Conservation (phyloP, 1,140 invertebrate species). For the Coelopa frigida region DNA sequence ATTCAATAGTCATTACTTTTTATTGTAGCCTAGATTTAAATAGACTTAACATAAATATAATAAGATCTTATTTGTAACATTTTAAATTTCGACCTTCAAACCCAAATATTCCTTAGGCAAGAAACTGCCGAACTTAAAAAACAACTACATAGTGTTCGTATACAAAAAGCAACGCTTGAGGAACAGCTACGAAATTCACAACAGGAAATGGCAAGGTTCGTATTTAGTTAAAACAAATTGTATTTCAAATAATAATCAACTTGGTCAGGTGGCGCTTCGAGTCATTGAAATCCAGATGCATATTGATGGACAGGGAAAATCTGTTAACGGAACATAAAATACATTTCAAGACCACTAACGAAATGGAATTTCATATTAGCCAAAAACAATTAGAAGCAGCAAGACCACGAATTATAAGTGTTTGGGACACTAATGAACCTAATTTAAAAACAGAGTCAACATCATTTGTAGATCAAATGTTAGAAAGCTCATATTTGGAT, state of each 20-base stretch:
- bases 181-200: slow-evolving; percentile 33
- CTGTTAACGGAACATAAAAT: slow-evolving; percentile 36
- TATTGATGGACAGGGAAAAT: slow-evolving; percentile 39
- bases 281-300: slow-evolving; percentile 38
- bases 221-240: background rate
- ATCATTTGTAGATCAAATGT: too few species aligned
- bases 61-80: too few species aligned
- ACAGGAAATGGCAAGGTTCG: slow-evolving; percentile 35
- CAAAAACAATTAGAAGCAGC: slow-evolving; percentile 26
- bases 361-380: slow-evolving; percentile 33
- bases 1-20: slow-evolving; percentile 1
- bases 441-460: too few species aligned
- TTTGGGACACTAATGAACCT: background rate
- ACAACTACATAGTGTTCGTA: slow-evolving; percentile 29
- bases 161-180: slow-evolving; percentile 38
- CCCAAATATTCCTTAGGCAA: slow-evolving; percentile 28
- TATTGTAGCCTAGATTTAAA: too few species aligned
- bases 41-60: too few species aligned
- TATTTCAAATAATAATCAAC: slow-evolving; percentile 1
- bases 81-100: too few species aligned
- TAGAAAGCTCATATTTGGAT: too few species aligned
- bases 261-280: slow-evolving; percentile 41
- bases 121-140: slow-evolving; percentile 41
- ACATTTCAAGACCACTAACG: slow-evolving; percentile 26
- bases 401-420: slow-evolving; percentile 24